Evolutionary conservation across 2,888 invertebrate species (phyloP).

Genomic region (Tolmerus cingulatus): DNA sequence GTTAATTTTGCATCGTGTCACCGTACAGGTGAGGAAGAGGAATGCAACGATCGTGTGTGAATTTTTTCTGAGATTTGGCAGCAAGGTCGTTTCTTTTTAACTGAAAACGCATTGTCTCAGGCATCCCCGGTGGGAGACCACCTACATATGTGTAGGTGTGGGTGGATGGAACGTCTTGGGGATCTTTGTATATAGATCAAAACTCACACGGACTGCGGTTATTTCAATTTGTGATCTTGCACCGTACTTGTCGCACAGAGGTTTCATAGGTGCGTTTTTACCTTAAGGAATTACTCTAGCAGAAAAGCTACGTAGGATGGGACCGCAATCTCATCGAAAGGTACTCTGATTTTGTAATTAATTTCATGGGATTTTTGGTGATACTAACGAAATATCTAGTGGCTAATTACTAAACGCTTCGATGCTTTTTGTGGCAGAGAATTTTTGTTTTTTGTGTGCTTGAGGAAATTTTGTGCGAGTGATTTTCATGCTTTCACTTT

Average conservation of each 20-base stretch:
- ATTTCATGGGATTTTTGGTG: neutral
- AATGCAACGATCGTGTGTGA: constrained; percentile 31
- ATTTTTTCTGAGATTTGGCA: constrained; percentile 33
- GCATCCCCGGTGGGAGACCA: neutral
- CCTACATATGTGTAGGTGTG: constrained; percentile 1
- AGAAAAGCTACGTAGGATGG: constrained; percentile 7
- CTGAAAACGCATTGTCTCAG: constrained; percentile 36
- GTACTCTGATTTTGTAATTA: constrained; percentile 28
- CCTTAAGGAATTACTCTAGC: neutral
- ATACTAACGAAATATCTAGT: neutral
- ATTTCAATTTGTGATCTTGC: constrained; percentile 47
- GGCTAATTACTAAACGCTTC: constrained; percentile 14
- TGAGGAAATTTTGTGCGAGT: neutral
- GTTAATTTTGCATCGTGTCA: neutral
- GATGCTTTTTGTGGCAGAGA: neutral
- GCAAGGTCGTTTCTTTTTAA: constrained; percentile 47
- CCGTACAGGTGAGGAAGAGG: neutral
- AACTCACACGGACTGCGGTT: constrained; percentile 30
- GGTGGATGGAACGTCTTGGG: constrained; percentile 30
- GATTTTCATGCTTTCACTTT: neutral
- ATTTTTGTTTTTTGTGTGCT: neutral
- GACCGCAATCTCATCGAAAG: constrained; percentile 42
- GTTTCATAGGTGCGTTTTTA: neutral
- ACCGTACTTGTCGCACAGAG: constrained; percentile 41
- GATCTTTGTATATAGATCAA: constrained; percentile 46